Evolutionary conservation across 2,797 vertebrate genomes (phyloP).

Genomic region (Cynopterus sphinx): DNA sequence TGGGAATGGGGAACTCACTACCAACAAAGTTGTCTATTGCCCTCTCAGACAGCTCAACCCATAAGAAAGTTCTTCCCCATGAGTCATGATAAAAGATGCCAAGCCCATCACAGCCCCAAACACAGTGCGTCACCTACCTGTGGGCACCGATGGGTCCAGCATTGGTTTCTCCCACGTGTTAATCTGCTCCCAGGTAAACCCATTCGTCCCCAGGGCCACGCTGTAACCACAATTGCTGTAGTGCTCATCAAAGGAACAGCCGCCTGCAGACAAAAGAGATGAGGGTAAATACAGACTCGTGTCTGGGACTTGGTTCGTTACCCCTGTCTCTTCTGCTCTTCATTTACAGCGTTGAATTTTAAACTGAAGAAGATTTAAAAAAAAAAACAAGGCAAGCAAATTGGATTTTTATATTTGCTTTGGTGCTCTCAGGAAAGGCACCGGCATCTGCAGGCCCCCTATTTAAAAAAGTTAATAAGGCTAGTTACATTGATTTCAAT

Average conservation of each 20-base stretch:
- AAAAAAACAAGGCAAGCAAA: slow-evolving; percentile 73
- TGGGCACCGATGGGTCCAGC: slow-evolving; percentile 93
- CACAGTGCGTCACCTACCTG: slow-evolving; percentile 87
- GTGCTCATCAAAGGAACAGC: slow-evolving; percentile 96
- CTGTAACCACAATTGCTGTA: slow-evolving; percentile 97
- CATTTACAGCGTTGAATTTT: slow-evolving; percentile 85
- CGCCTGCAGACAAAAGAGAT: slow-evolving; percentile 86
- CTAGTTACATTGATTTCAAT: slow-evolving; percentile 64
- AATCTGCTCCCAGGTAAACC: slow-evolving; percentile 98
- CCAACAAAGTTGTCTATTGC: neutral
- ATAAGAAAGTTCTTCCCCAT: neutral
- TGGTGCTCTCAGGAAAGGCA: slow-evolving; percentile 59
- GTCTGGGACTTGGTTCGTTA: slow-evolving; percentile 82
- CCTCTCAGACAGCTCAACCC: neutral
- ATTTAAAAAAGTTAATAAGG: slow-evolving; percentile 65
- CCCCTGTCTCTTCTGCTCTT: slow-evolving; percentile 42
- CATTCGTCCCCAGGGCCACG: slow-evolving; percentile 95
- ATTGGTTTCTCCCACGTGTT: slow-evolving; percentile 98
- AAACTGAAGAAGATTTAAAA: slow-evolving; percentile 72
- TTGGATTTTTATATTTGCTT: slow-evolving; percentile 86
- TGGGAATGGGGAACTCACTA: neutral
- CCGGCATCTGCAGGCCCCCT: neutral
- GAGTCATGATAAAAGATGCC: neutral
- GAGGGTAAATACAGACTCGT: slow-evolving; percentile 74
- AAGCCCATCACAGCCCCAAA: neutral